Evolutionary conservation across 2,888 invertebrate species (phyloP), one percentile per base, ranked within the genome.

Genomic region (Nemotelus pantherinus): DNA sequence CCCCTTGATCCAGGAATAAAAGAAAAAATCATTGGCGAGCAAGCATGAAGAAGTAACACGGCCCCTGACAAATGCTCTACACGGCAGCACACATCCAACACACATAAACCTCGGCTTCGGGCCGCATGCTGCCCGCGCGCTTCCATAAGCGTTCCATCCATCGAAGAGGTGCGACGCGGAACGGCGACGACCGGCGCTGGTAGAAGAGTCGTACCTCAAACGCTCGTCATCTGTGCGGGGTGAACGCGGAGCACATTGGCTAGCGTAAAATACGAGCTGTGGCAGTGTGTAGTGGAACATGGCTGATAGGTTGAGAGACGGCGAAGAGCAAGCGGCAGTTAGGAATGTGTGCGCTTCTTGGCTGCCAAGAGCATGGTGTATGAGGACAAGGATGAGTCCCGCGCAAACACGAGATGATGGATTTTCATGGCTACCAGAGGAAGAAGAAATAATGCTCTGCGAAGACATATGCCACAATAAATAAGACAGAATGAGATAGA

Each of bases 1-100:
- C 79, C 80, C 79, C 80, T 85, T 86, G 86, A 86, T 86, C 85
- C 85, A 84, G 84, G 83, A 83, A 83, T 53, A 81, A 78, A 76
- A 74, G 74, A 74, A 74, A 79, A 72, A 77, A 78, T 72, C 53
- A 63, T 63, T 45, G 64, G 76, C 65, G 7, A 41, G 47, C 76
- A 47, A 68, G 58, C 58, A 79, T 75, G 75, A 79, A 79, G 67
- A 50, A 77, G 55, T 60, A 25, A 64, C 41, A 70, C 68, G 55
- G 60, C 77, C 68, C 63, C 74, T 48, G 53, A 71, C 64, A 65
- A 55, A 70, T 48, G 50, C 60, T 60, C 71, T 43, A 77, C 48
- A 77, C 74, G 70, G 63, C 64, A 75, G 70, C 75, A 79, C 77
- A 74, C 39, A n/a, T 63, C 48, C 60, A 74, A 74, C 74, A 74